Percentiles rank a stretch among this genome's conserved stretches.
These are phyloP conservation scores for Epistrophella euchroma DNA, from an alignment of 2,888 invertebrate genomes.

Conservation along the genomic window DNA sequence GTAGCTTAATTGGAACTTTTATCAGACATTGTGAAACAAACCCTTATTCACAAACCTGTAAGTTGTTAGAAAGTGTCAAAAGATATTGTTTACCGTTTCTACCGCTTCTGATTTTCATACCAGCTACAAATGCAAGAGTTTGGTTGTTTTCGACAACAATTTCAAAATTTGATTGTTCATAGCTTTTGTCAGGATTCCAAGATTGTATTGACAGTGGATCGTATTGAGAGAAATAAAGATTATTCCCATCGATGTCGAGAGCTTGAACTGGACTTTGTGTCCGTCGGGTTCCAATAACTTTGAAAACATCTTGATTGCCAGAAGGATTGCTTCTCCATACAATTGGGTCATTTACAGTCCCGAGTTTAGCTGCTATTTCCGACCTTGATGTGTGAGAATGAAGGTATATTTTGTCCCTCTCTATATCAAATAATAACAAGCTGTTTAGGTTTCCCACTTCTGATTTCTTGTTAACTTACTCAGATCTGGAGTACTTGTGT, in stretches of 20 bases:
- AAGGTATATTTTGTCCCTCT: slow-evolving; percentile 20
- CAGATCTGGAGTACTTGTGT: slow-evolving; percentile 54
- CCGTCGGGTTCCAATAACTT: slow-evolving; percentile 85
- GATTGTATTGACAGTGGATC: slow-evolving; percentile 88
- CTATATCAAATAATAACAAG: slow-evolving; percentile 1
- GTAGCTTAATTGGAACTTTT: too few species aligned
- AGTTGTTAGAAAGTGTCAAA: slow-evolving; percentile 87
- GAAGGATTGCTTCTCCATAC: slow-evolving; percentile 83
- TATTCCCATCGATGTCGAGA: slow-evolving; percentile 81
- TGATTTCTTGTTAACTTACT: slow-evolving; percentile 20
- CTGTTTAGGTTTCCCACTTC: not conserved
- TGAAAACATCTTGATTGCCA: slow-evolving; percentile 84
- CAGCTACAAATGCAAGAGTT: slow-evolving; percentile 88
- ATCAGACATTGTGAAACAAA: too few species aligned
- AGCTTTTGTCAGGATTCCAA: slow-evolving; percentile 88
- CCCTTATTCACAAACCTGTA: slow-evolving; percentile 84
- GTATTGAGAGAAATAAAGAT: slow-evolving; percentile 86
- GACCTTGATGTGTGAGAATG: slow-evolving; percentile 42
- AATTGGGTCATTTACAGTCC: slow-evolving; percentile 63
- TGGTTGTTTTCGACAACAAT: slow-evolving; percentile 85
- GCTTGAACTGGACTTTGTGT: slow-evolving; percentile 89
- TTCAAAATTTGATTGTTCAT: slow-evolving; percentile 85
- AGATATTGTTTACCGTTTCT: slow-evolving; percentile 85
- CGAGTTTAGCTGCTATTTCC: slow-evolving; percentile 33
- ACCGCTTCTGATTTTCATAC: slow-evolving; percentile 87